Percentiles rank a stretch among this genome's conserved stretches.
Evolutionary conservation across 2,797 vertebrate species (phyloP).

Genomic region (Pangasius larnaudii): DNA sequence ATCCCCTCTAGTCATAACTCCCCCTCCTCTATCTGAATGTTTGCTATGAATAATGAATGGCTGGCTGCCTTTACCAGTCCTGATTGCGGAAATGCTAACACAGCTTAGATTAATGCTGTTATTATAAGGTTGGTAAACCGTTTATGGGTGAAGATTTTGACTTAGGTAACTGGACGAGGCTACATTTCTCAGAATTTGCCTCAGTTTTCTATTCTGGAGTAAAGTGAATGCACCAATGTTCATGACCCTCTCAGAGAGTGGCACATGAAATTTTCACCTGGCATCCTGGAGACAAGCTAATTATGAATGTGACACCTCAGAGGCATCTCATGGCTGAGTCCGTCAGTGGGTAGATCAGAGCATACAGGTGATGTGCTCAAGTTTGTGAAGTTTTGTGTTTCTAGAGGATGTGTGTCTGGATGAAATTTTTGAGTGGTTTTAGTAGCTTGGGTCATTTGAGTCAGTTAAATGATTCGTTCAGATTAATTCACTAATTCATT

Average conservation of each 20-base stretch:
- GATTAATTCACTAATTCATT: not conserved
- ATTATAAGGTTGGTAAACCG: constrained; percentile 31
- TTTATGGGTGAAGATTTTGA: constrained; percentile 28
- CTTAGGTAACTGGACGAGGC: not conserved
- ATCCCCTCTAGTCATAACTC: constrained; percentile 36
- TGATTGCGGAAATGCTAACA: constrained; percentile 40
- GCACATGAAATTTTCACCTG: constrained; percentile 9
- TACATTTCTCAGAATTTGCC: constrained; percentile 28
- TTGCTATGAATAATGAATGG: constrained; percentile 51
- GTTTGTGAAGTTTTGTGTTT: not conserved
- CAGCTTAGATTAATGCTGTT: constrained; percentile 37
- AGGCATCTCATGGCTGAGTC: not conserved
- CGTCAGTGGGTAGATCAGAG: not conserved
- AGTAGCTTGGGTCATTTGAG: not conserved
- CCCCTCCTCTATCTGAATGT: constrained; percentile 16
- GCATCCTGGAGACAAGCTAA: constrained; percentile 18
- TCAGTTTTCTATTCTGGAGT: constrained; percentile 26
- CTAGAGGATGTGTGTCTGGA: not conserved
- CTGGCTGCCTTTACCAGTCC: constrained; percentile 25
- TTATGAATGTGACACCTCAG: constrained; percentile 9
- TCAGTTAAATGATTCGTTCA: not conserved
- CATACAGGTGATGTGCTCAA: not conserved
- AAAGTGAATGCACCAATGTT: not conserved
- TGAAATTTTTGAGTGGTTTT: not conserved
- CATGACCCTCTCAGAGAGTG: constrained; percentile 25